Percentiles rank a stretch among this genome's conserved stretches.
phyloP scores from a whole-genome alignment of 2,797 vertebrate species.

The Mus caroli region DNA sequence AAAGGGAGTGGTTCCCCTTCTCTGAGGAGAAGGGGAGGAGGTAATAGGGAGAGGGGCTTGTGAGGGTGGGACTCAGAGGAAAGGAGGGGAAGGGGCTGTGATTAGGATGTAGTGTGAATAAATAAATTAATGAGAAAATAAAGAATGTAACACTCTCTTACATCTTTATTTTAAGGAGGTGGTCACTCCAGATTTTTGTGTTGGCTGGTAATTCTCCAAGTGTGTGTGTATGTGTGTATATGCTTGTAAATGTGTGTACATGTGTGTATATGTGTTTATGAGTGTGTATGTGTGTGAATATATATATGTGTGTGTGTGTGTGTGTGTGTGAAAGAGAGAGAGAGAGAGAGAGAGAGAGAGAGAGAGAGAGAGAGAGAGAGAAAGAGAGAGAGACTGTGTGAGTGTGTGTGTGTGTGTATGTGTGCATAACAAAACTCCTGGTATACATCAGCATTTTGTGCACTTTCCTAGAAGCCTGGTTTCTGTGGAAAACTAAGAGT shows the following conservation, averaged over 20 bases:
- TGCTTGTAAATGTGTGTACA: background rate
- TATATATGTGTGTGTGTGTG: background rate
- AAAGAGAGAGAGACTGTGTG: too few species aligned
- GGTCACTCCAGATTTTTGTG: background rate
- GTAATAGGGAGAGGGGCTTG: background rate
- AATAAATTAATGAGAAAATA: background rate
- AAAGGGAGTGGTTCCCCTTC: background rate
- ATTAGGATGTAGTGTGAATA: background rate
- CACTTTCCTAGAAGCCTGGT: conserved; percentile 14
- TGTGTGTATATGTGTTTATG: background rate
- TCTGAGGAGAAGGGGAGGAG: background rate
- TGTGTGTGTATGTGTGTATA: background rate
- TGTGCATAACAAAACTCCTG: background rate
- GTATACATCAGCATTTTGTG: background rate
- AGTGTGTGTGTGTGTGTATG: background rate
- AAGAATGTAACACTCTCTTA: background rate
- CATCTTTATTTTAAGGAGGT: conserved; percentile 22
- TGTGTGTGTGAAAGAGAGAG: background rate
- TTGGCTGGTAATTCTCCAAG: background rate
- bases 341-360: too few species aligned
- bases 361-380: too few species aligned
- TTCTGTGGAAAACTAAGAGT: background rate
- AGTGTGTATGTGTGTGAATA: background rate
- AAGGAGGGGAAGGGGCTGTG: background rate
- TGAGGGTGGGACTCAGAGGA: background rate